A percentile compares a stretch with the other conserved stretches of the same genome.
phyloP scores from a whole-genome alignment of 2,797 vertebrate species.

The Enteromius fasciolatus region DNA sequence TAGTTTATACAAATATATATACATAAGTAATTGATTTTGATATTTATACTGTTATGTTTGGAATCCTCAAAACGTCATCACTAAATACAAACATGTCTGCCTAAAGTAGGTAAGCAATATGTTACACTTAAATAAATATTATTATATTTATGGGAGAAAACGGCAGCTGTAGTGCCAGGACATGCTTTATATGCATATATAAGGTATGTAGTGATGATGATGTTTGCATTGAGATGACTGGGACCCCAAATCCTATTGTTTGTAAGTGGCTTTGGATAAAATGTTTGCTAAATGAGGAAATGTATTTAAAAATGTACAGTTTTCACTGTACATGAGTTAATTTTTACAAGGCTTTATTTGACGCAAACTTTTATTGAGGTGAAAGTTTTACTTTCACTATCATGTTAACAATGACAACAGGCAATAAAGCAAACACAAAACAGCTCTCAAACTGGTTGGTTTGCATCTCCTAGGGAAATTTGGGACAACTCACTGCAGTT shows the following conservation, averaged over 20 bases:
- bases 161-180: neutral
- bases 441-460: slow-evolving; percentile 31
- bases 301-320: neutral
- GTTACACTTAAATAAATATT: neutral
- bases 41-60: neutral
- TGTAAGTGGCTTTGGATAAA: too few species aligned
- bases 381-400: slow-evolving; percentile 28
- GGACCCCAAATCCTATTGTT: neutral
- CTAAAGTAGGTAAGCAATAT: neutral
- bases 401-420: slow-evolving; percentile 8
- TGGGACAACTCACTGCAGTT: neutral
- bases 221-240: neutral
- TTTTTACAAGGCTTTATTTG: neutral
- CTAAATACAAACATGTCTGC: neutral
- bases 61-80: neutral
- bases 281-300: too few species aligned
- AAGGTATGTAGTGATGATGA: neutral
- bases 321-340: neutral
- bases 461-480: neutral
- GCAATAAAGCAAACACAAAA: slow-evolving; percentile 10
- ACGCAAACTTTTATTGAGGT: neutral
- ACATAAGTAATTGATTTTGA: too few species aligned
- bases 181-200: neutral
- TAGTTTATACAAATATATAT: neutral
- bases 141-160: neutral